Percentiles rank a stretch among this genome's conserved stretches.
phyloP scores from a whole-genome alignment of 2,888 invertebrate genomes.

The Altica lythri region DNA sequence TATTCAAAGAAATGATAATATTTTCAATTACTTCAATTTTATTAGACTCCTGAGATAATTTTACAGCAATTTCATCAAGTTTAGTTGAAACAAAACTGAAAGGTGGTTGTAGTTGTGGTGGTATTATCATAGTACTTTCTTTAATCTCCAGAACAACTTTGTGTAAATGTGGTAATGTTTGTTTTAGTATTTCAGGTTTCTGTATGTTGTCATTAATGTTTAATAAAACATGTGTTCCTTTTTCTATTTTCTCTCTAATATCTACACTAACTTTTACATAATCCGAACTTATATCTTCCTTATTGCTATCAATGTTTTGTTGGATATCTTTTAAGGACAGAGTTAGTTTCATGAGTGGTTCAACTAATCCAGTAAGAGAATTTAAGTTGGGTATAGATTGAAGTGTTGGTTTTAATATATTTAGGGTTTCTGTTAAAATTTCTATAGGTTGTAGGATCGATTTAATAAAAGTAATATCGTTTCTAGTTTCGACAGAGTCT shows the following conservation, averaged over 20 bases:
- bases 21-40: neutral
- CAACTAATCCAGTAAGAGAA: conserved; percentile 30
- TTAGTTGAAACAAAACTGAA: conserved; percentile 7
- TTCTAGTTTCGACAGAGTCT: too few species aligned
- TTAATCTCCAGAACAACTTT: neutral
- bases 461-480: too few species aligned
- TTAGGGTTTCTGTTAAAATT: conserved; percentile 25
- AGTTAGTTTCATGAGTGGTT: conserved; percentile 24
- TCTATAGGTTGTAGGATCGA: conserved; percentile 17
- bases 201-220: conserved; percentile 31
- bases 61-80: conserved; percentile 5
- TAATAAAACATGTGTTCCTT: conserved; percentile 33
- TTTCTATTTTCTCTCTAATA: conserved; percentile 36
- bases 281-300: too few species aligned
- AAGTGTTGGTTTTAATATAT: conserved; percentile 17
- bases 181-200: conserved; percentile 26
- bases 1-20: too few species aligned
- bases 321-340: conserved; percentile 24
- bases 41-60: neutral
- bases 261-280: conserved; percentile 19
- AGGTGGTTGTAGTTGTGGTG: too few species aligned
- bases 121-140: too few species aligned
- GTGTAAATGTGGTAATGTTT: conserved; percentile 9
- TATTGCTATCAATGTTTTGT: conserved; percentile 12
- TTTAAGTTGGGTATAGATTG: neutral